Evolutionary conservation across 2,113 vertebrate species (phyloP).

Genomic region (Myrmecobius fasciatus): DNA sequence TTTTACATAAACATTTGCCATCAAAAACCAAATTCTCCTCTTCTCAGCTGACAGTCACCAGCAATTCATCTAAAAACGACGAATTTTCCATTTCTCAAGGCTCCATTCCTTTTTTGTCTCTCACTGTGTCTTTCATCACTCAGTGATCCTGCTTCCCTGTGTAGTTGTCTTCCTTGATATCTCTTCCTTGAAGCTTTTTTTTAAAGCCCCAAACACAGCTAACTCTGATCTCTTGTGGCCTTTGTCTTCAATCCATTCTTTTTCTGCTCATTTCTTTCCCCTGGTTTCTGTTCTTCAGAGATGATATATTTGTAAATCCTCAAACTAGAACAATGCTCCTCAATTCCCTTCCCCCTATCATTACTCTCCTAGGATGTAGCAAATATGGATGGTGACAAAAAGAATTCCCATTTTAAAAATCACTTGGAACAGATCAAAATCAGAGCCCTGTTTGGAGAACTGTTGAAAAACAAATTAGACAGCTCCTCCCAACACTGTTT

Average conservation of each 20-base stretch:
- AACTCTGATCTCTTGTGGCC: not conserved
- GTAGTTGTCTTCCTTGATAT: not conserved
- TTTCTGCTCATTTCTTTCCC: not conserved
- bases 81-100: not conserved
- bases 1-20: not conserved
- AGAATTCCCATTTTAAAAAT: not conserved
- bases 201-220: not conserved
- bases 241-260: slow-evolving; percentile 1
- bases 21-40: not conserved
- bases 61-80: not conserved
- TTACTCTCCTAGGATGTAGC: not conserved
- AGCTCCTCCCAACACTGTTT: not conserved
- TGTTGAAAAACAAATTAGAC: not conserved
- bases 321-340: not conserved
- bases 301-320: not conserved
- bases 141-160: not conserved
- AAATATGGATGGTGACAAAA: not conserved
- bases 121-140: not conserved
- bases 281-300: not conserved
- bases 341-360: not conserved
- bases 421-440: not conserved
- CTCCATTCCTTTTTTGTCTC: slow-evolving; percentile 25
- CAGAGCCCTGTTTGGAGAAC: not conserved
- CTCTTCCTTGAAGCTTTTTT: not conserved
- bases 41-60: not conserved